A percentile compares a stretch with the other conserved stretches of the same genome.
These are phyloP conservation scores for Phylloscopus trochiloides DNA, from an alignment of 2,113 vertebrate genomes.

Conservation along the genomic window DNA sequence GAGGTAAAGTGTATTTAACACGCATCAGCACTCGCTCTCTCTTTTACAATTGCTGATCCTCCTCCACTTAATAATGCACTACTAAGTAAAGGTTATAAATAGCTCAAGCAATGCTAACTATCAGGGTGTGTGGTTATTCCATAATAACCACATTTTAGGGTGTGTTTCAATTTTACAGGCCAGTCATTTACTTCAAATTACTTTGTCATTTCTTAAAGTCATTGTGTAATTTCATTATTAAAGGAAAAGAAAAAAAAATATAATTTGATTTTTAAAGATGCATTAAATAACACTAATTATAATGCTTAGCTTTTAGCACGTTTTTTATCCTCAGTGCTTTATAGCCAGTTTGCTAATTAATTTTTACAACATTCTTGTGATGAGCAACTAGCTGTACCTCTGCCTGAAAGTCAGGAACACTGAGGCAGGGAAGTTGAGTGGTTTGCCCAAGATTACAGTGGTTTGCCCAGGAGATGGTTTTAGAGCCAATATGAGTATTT, in stretches of 20 bases:
- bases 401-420: neutral
- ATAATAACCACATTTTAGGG: slow-evolving; percentile 37
- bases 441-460: neutral
- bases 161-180: slow-evolving; percentile 56
- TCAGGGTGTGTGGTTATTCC: slow-evolving; percentile 29
- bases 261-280: slow-evolving; percentile 45
- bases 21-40: slow-evolving; percentile 17
- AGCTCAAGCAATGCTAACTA: neutral
- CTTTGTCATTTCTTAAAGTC: slow-evolving; percentile 36
- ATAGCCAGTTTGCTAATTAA: slow-evolving; percentile 28
- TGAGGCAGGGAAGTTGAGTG: neutral
- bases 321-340: neutral
- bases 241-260: neutral
- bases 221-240: slow-evolving; percentile 49
- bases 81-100: slow-evolving; percentile 13
- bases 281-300: slow-evolving; percentile 58
- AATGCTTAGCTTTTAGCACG: slow-evolving; percentile 20
- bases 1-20: slow-evolving; percentile 36
- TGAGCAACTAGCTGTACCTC: neutral
- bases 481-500: neutral
- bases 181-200: slow-evolving; percentile 58
- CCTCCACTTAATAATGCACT: slow-evolving; percentile 37
- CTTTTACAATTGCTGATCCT: slow-evolving; percentile 53
- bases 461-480: neutral
- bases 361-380: neutral